phyloP scores from a whole-genome alignment of 2,113 vertebrate genomes.

The Suricata suricatta region DNA sequence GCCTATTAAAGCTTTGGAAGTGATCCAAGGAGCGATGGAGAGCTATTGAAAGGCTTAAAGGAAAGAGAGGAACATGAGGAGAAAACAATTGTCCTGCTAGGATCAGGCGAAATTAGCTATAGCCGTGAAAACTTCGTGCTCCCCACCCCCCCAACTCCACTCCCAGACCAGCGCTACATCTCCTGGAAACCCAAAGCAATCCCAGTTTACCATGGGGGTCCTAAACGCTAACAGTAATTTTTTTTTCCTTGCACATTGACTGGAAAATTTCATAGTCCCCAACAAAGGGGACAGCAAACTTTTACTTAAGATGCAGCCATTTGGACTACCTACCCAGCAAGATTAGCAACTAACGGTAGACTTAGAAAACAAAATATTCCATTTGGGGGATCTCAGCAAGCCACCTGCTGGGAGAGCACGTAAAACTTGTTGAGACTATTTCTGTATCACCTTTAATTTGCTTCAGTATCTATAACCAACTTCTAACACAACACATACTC shows the following conservation, averaged over 20 bases:
- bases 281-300: neutral
- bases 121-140: neutral
- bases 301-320: neutral
- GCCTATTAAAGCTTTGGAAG: neutral
- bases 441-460: slow-evolving; percentile 7
- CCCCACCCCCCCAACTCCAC: rapidly evolving
- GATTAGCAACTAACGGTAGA: slow-evolving; percentile 11
- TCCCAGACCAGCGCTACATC: neutral
- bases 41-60: neutral
- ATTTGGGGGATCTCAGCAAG: slow-evolving; percentile 19
- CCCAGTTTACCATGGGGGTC: neutral
- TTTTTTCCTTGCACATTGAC: neutral
- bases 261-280: neutral
- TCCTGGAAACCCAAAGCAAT: neutral
- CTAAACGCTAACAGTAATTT: neutral
- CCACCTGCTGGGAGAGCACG: slow-evolving; percentile 34
- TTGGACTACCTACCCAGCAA: neutral
- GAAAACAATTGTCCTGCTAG: neutral
- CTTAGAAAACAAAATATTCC: slow-evolving; percentile 1
- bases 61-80: neutral
- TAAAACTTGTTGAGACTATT: neutral
- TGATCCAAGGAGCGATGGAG: neutral
- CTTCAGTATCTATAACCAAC: neutral
- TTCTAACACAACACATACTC: neutral
- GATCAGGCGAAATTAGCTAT: neutral